These are phyloP conservation scores for Drosophila heteroneura DNA, from an alignment of 2,888 invertebrate species.

Conservation along the genomic window DNA sequence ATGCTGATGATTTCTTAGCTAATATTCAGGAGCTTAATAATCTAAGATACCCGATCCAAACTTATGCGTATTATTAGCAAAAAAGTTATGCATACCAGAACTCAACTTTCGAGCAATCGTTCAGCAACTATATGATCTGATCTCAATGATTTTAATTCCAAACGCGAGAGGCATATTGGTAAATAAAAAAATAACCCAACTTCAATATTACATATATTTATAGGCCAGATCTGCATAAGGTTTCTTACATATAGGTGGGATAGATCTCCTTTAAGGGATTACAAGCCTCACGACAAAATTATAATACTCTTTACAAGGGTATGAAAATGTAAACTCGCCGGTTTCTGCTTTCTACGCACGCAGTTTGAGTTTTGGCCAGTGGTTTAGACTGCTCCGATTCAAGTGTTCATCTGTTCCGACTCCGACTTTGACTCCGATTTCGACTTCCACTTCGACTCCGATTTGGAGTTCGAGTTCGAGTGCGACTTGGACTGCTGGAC, in stretches of 20 bases:
- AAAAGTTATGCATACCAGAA: not conserved
- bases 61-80: not conserved
- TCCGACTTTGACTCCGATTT: not conserved
- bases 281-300: not conserved
- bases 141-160: not conserved
- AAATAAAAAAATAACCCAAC: not conserved
- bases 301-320: not conserved
- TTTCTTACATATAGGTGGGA: not conserved
- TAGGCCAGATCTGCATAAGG: not conserved
- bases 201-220: not conserved
- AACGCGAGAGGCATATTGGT: not conserved
- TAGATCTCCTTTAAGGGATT: too few relatives aligned
- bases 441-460: not conserved
- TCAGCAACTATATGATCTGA: not conserved
- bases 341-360: slow-evolving; percentile 60
- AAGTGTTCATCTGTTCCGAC: slow-evolving; percentile 22
- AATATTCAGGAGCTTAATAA: not conserved
- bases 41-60: not conserved
- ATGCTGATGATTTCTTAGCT: not conserved
- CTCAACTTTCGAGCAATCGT: not conserved
- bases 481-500: not conserved
- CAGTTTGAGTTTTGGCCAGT: slow-evolving; percentile 41
- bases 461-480: not conserved
- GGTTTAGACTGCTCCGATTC: slow-evolving; percentile 21
- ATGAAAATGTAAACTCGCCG: not conserved